phyloP scores from a whole-genome alignment of 2,113 vertebrate species.

The Eptatretus burgeri region DNA sequence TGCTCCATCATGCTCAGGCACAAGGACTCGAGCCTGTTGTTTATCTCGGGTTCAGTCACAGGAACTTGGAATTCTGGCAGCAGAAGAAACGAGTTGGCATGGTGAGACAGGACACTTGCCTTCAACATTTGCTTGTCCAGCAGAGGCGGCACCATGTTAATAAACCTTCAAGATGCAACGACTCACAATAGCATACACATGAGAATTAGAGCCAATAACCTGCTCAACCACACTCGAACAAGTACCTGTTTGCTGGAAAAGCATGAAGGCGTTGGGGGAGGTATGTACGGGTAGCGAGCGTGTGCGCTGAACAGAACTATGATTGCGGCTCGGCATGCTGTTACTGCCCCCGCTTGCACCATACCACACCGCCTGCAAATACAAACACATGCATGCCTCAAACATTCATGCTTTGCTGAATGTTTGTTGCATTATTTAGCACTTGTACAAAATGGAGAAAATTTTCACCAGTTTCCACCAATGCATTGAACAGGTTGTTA shows the following conservation, averaged over 20 bases:
- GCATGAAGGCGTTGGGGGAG: slow-evolving; percentile 61
- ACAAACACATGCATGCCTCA: background rate
- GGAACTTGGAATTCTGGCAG: slow-evolving; percentile 50
- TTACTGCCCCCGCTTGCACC: slow-evolving; percentile 57
- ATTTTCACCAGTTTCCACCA: no score
- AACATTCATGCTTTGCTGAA: no score
- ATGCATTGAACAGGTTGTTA: no score
- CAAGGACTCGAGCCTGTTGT: slow-evolving; percentile 73
- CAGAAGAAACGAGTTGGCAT: background rate
- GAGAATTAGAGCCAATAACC: no score
- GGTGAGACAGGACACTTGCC: background rate
- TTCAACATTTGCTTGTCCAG: no score
- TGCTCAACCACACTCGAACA: no score
- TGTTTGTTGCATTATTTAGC: no score
- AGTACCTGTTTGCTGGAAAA: slow-evolving; percentile 59
- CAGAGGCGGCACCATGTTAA: no score
- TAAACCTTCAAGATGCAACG: no score
- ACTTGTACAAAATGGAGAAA: no score
- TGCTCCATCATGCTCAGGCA: slow-evolving; percentile 94
- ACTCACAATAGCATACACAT: no score
- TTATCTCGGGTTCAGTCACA: slow-evolving; percentile 66
- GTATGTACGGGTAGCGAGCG: slow-evolving; percentile 79
- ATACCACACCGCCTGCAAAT: slow-evolving; percentile 46
- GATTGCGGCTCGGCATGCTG: slow-evolving; percentile 74
- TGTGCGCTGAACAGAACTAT: slow-evolving; percentile 65